Evolutionary conservation across 2,888 invertebrate species (phyloP).

Genomic region (Limnephilus auricula): DNA sequence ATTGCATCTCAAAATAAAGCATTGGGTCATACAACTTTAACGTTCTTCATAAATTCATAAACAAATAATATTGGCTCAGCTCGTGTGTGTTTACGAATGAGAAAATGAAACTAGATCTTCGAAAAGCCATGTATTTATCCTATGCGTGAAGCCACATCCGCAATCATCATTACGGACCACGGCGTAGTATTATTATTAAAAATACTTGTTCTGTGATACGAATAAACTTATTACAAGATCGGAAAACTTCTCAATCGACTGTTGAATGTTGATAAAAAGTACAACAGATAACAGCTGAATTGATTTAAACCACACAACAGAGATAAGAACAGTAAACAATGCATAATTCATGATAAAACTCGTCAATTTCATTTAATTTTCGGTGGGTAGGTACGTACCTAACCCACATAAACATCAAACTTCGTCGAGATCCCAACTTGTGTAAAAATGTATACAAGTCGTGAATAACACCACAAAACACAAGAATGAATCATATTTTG

Average conservation of each 20-base stretch:
- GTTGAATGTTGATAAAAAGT: not conserved
- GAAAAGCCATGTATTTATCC: slow-evolving; percentile 31
- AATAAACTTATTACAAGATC: slow-evolving; percentile 3
- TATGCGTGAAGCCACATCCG: slow-evolving; percentile 36
- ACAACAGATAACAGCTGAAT: not conserved
- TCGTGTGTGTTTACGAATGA: not conserved
- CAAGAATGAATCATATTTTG: not conserved
- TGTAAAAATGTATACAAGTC: not conserved
- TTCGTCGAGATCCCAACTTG: not conserved
- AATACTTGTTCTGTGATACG: slow-evolving; percentile 8
- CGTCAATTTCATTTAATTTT: not conserved
- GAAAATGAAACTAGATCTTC: slow-evolving; percentile 31
- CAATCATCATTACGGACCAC: not conserved
- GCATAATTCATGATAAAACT: slow-evolving; percentile 15
- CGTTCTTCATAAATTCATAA: not conserved
- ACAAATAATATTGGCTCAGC: not conserved
- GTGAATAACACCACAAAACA: slow-evolving; percentile 6
- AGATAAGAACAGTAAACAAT: slow-evolving; percentile 27
- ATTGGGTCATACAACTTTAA: not conserved
- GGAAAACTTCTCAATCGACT: slow-evolving; percentile 11
- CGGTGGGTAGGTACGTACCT: not conserved
- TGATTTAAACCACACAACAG: not conserved
- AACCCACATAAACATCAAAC: slow-evolving; percentile 5
- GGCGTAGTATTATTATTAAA: slow-evolving; percentile 11
- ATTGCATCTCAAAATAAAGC: not conserved